Base-by-base conservation (phyloP, 2,113 vertebrate genomes). In the Salminus brasiliensis region DNA sequence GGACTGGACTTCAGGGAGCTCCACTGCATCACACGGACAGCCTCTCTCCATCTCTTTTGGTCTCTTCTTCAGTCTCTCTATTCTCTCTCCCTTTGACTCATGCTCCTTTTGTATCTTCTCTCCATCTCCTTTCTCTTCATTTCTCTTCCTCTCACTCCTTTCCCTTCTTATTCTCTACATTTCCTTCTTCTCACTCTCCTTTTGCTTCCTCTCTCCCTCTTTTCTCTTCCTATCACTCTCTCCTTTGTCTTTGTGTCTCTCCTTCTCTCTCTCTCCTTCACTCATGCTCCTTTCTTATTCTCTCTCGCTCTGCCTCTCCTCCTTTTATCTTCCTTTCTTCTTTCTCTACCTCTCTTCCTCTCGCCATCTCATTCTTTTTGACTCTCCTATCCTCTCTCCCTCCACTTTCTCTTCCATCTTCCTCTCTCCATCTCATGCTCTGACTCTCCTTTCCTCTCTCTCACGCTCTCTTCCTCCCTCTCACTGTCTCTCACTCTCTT, bases 1-100 rank as follows among this genome's bases (percentile, higher is more conserved):
- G 57, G 57, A 27, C 34, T n/a, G 9, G 59, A 74, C 57, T 27
- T 21, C 57, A 59, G 43, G 34, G 68, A 36, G 25, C 18, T 79
- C 23, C 41, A 63, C 16, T 32, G 62, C 34, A 45, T 53, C 70
- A 74, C 39, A 66, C 43, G 25, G 23, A 32, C 25, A 57, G 18
- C 21, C 47, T 21, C 47, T 52, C 18, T 5, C 47, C 21, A 16
- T 52, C 18, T n/a, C 0, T 66, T 8, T 34, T 4, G 36, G 6
- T 6, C 6, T 36, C 34, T 21, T n/a, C n/a, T n/a, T n/a, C n/a
- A n/a, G n/a, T n/a, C 32, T 66, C 10, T 32, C 16, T 21, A 1
- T 5, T 49, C 18, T 49, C 13, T 49, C 45, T 49, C 2, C 45
- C 12, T 52, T n/a, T 52, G 3, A 52, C 21, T 52, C 47, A n/a